A percentile compares a stretch with the other conserved stretches of the same genome.
phyloP scores from a whole-genome alignment of 2,113 vertebrate species.

The Marcusenius ussheri region DNA sequence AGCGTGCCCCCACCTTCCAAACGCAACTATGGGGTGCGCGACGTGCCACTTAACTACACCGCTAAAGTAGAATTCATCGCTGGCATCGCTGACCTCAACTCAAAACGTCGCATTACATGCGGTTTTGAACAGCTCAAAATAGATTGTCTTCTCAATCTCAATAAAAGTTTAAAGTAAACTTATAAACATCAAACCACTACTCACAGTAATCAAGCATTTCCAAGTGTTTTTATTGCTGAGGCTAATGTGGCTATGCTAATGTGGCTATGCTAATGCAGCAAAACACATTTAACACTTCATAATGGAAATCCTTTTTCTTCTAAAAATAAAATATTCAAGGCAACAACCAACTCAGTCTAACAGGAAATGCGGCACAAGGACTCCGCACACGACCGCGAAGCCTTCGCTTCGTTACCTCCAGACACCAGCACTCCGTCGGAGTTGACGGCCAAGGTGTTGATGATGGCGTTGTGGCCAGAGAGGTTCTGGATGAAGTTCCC shows the following conservation, averaged over 20 bases:
- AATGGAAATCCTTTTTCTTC: not conserved
- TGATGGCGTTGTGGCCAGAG: slow-evolving; percentile 93
- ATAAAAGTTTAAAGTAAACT: not conserved
- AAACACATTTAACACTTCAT: not conserved
- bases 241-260: not conserved
- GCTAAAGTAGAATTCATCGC: not conserved
- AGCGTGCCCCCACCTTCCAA: not conserved
- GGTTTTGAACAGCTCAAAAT: not conserved
- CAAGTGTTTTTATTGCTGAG: not conserved
- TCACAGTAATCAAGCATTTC: not conserved
- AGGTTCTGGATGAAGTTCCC: slow-evolving; percentile 98
- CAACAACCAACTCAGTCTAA: not conserved
- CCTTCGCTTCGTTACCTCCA: slow-evolving; percentile 68
- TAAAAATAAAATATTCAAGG: not conserved
- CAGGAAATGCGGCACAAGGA: not conserved
- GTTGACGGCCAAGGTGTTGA: slow-evolving; percentile 92
- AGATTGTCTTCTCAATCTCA: not conserved
- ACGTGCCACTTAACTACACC: not conserved
- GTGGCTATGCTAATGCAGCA: not conserved
- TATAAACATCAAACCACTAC: not conserved
- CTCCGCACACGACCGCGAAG: not conserved
- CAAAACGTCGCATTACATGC: not conserved
- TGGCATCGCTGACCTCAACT: not conserved
- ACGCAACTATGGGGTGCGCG: not conserved
- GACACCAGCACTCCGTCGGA: slow-evolving; percentile 92